Evolutionary conservation across 2,113 vertebrate genomes (phyloP).

Genomic region (Sinocyclocheilus anophthalmus): DNA sequence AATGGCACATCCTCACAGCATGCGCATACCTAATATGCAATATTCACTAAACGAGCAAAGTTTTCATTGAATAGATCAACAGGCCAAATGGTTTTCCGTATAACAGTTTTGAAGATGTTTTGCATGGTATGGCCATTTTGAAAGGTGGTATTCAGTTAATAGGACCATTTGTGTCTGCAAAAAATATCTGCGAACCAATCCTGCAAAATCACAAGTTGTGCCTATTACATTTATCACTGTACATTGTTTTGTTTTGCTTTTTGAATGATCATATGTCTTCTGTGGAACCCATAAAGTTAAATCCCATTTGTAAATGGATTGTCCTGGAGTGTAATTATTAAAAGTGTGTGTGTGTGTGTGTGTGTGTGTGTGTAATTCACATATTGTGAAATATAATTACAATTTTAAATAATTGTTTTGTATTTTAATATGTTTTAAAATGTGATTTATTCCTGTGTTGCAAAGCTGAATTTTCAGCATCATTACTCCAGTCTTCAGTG

Average conservation of each 20-base stretch:
- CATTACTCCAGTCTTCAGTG: not conserved
- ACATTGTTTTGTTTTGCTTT: constrained; percentile 32
- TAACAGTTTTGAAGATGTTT: not conserved
- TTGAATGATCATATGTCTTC: constrained; percentile 49
- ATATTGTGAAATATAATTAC: too few relatives aligned
- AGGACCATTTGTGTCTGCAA: constrained; percentile 47
- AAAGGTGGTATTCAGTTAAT: constrained; percentile 22
- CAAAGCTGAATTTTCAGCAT: not conserved
- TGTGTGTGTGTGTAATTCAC: not conserved
- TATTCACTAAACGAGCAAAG: constrained; percentile 35
- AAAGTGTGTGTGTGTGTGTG: not conserved
- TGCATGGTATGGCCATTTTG: constrained; percentile 7
- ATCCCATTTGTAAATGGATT: constrained; percentile 71
- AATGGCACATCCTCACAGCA: constrained; percentile 48
- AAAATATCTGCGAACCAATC: constrained; percentile 14
- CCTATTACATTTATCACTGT: constrained; percentile 59
- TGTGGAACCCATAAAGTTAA: constrained; percentile 55
- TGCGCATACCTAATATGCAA: constrained; percentile 46
- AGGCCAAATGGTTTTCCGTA: not conserved
- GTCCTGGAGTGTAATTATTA: constrained; percentile 51
- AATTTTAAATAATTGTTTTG: too few relatives aligned
- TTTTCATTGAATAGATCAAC: constrained; percentile 5
- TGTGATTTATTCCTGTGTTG: not conserved
- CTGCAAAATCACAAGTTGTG: constrained; percentile 58
- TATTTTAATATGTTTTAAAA: not conserved